Evolutionary conservation across 2,797 vertebrate genomes (phyloP).

Genomic region (Gymnocypris eckloni): DNA sequence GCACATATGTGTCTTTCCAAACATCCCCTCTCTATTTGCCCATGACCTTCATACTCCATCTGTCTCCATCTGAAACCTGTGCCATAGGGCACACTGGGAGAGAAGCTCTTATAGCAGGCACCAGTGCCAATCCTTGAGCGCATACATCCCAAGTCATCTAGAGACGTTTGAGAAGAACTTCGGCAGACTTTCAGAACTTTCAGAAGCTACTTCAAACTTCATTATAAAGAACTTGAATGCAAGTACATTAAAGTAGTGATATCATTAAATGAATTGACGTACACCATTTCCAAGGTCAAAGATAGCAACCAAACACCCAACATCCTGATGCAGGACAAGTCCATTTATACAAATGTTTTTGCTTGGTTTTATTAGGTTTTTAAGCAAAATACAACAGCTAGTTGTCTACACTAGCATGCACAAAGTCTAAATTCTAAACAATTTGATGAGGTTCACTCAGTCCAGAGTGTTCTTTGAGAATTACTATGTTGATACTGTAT

Average conservation of each 20-base stretch:
- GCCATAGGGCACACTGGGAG: conserved; percentile 12
- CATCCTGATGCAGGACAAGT: not conserved
- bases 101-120: conserved; percentile 6
- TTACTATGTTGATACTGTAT: not conserved
- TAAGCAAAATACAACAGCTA: not conserved
- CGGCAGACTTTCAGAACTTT: not conserved
- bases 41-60: conserved; percentile 76
- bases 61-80: conserved; percentile 60
- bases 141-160: not conserved
- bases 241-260: not conserved
- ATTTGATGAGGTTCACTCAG: not conserved
- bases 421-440: not conserved
- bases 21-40: conserved; percentile 52
- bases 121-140: not conserved
- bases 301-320: not conserved
- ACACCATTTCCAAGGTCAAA: conserved; percentile 26
- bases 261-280: not conserved
- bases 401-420: not conserved
- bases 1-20: not conserved
- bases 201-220: not conserved
- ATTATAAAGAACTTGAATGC: not conserved
- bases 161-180: not conserved
- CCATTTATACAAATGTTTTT: not conserved
- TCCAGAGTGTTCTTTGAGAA: not conserved
- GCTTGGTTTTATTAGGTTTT: not conserved